Conservation (phyloP, 2,797 vertebrate genomes). For the Streptopelia turtur region DNA sequence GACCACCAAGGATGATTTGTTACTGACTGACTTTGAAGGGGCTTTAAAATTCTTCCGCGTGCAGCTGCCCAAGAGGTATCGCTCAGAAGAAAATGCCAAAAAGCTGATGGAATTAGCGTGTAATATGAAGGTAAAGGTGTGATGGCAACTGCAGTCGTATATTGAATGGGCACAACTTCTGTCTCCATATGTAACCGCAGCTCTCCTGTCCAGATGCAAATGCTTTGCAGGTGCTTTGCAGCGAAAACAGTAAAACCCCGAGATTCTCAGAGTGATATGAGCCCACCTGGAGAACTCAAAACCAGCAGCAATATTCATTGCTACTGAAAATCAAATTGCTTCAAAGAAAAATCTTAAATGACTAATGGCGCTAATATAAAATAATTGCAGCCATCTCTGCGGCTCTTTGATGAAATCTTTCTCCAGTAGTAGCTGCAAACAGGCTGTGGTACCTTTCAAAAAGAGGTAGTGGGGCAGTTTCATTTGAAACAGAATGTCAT, state of each 20-base stretch:
- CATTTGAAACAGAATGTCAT: neutral
- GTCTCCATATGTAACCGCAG: neutral
- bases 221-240: neutral
- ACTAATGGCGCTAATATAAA: neutral
- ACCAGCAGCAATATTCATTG: neutral
- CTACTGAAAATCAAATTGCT: neutral
- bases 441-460: neutral
- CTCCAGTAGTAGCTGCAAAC: neutral
- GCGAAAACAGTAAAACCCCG: neutral
- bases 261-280: neutral
- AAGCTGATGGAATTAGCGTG: slow-evolving; percentile 98
- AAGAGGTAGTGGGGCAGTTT: neutral
- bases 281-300: neutral
- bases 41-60: slow-evolving; percentile 98
- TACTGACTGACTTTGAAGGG: slow-evolving; percentile 96
- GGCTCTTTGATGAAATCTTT: neutral
- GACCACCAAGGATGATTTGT: slow-evolving; percentile 97
- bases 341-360: neutral
- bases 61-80: slow-evolving; percentile 98
- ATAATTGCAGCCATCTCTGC: neutral
- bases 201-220: neutral
- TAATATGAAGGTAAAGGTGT: slow-evolving; percentile 91
- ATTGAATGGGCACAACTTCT: neutral
- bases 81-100: slow-evolving; percentile 98
- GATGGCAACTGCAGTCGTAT: neutral